These are phyloP conservation scores for Pleuronectes platessa DNA, from an alignment of 2,113 vertebrate genomes.

Conservation along the genomic window DNA sequence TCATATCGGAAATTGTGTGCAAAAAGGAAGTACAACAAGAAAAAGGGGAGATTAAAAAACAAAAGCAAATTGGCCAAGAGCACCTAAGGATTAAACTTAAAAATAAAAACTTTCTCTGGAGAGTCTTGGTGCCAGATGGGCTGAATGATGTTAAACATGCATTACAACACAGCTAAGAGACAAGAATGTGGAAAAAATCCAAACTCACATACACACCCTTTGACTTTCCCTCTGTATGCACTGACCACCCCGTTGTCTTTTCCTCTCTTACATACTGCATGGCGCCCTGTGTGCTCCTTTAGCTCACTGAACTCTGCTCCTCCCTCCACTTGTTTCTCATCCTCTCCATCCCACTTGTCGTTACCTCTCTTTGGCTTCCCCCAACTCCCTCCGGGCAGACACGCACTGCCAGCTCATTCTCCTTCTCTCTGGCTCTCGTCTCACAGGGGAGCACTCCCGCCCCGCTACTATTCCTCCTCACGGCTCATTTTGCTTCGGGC, in stretches of 20 bases:
- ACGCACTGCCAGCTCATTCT: constrained; percentile 48
- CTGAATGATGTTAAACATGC: constrained; percentile 34
- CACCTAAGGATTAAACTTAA: too few species aligned
- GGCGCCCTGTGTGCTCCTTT: neutral
- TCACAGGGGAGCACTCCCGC: constrained; percentile 66
- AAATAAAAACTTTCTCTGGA: neutral
- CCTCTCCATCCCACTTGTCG: constrained; percentile 28
- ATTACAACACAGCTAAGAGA: constrained; percentile 24
- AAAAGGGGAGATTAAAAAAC: too few species aligned
- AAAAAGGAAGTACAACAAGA: too few species aligned
- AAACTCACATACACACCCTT: constrained; percentile 15
- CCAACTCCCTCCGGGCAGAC: constrained; percentile 62
- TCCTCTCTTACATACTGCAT: constrained; percentile 14
- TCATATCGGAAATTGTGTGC: too few species aligned
- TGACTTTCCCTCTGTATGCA: constrained; percentile 1
- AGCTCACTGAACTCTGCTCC: constrained; percentile 37
- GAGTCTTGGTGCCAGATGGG: constrained; percentile 25
- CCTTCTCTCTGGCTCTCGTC: constrained; percentile 58
- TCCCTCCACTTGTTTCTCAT: constrained; percentile 27
- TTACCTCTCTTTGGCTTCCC: constrained; percentile 50
- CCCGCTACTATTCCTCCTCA: constrained; percentile 55
- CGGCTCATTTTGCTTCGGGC: constrained; percentile 52
- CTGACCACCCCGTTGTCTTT: constrained; percentile 18
- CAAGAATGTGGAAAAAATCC: constrained; percentile 2
- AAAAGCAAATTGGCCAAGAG: too few species aligned